A percentile compares a stretch with the other conserved stretches of the same genome.
Evolutionary conservation across 2,888 invertebrate genomes (phyloP).

Genomic region (Aphrophora alni): DNA sequence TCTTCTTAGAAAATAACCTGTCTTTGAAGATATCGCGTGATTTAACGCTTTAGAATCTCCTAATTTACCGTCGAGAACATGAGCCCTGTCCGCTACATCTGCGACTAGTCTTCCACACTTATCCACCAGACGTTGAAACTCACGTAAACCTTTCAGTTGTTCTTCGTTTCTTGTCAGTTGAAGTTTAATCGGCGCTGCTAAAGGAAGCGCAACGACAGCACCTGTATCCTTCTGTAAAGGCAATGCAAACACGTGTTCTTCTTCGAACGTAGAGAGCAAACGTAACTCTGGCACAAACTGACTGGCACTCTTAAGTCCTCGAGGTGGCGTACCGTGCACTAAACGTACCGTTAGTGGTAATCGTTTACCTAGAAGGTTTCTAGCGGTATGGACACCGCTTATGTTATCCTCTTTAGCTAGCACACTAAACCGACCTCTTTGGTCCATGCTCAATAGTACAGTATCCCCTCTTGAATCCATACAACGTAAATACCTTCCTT

Average conservation of each 20-base stretch:
- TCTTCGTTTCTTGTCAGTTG: constrained; percentile 84
- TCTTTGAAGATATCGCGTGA: constrained; percentile 38
- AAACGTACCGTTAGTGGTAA: constrained; percentile 91
- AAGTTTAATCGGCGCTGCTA: constrained; percentile 85
- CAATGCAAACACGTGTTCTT: constrained; percentile 79
- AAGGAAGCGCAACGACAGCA: constrained; percentile 69
- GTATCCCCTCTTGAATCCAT: constrained; percentile 84
- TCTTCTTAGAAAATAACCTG: constrained; percentile 66
- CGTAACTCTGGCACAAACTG: constrained; percentile 86
- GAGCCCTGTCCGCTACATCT: constrained; percentile 81
- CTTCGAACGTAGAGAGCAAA: constrained; percentile 82
- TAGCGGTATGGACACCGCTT: constrained; percentile 91
- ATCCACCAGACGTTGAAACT: constrained; percentile 79
- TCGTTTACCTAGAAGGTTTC: constrained; percentile 85
- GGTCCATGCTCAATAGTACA: constrained; percentile 82
- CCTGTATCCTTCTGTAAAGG: constrained; percentile 80
- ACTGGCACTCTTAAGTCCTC: constrained; percentile 80
- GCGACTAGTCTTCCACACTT: constrained; percentile 75
- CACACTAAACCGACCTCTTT: constrained; percentile 90
- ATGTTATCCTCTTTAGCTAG: constrained; percentile 93
- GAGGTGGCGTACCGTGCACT: constrained; percentile 88
- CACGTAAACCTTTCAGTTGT: constrained; percentile 69
- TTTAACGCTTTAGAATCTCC: constrained; percentile 62
- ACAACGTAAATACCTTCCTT: constrained; percentile 85
- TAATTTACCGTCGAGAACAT: constrained; percentile 80